Evolutionary conservation across 1,140 invertebrate species (phyloP), one percentile per base, ranked within the genome.

Genomic region (Leptopilina boulardi): DNA sequence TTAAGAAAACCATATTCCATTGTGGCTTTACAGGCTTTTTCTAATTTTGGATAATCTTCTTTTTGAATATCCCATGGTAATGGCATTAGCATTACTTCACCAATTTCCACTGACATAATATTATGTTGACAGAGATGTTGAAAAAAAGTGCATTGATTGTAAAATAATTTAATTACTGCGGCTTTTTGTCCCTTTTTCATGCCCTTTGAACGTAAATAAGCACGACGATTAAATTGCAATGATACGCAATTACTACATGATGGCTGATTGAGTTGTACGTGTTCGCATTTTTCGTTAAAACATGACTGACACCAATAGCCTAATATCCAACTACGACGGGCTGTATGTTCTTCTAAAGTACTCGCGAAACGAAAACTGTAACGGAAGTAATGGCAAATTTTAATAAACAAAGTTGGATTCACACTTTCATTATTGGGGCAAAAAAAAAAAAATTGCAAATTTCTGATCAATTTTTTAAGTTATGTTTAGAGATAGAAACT

Each of bases 101-200:
- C 77, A 15, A 86, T 80, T 30, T 89, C 83, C 9, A 89, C 85
- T 1, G 77, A 2, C 5, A 21, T 70, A 9, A 83, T 78, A 15
- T 78, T 73, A 72, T 91, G 89, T 0, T 54, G 26, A 54, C 85
- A 82, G 13, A 90, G 21, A 75, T 91, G 89, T 19, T 84, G 76
- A 26, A 89, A 84, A 19, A 90, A 89, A 59, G 85, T 86, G 72
- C 90, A 91, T 44, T 88, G 89, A 71, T 91, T 91, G 74, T 89
- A 89, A 73, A 91, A 91, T 11, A 91, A 21, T 19, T 79, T 80
- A 4, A 86, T 78, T 8, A 80, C 79, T 0, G 87, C 89, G 15
- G 76, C 38, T 23, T 85, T 87, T 9, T 83, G 80, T 11, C 42
- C 74, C n/a, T 75, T 86, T 2, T 76, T 74, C 23, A 87, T 56